Percentiles rank a stretch among this genome's conserved stretches.
Conservation (phyloP, 2,888 invertebrate species). For the Xestia sexstrigata region DNA sequence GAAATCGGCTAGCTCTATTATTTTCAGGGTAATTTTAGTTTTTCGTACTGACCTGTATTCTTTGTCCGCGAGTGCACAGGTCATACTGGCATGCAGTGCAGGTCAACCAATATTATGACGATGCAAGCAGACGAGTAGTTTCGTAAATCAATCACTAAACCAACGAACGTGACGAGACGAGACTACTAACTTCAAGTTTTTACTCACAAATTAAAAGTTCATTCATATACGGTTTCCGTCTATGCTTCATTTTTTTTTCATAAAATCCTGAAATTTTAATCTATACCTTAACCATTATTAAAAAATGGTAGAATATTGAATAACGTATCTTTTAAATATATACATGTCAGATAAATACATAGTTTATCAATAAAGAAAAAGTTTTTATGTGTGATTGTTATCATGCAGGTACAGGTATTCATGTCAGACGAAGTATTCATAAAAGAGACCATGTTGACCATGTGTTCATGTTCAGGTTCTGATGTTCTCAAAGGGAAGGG, state of each 20-base stretch:
- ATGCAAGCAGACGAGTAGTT: conserved; percentile 17
- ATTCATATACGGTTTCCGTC: too few species aligned
- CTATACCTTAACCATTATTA: too few species aligned
- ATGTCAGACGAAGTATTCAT: conserved; percentile 20
- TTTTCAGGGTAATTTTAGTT: not conserved
- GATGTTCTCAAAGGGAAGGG: conserved; percentile 37
- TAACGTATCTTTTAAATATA: too few species aligned
- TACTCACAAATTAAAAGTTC: too few species aligned
- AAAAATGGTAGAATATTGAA: too few species aligned
- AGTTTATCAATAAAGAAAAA: conserved; percentile 2
- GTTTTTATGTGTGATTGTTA: conserved; percentile 20
- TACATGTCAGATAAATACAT: too few species aligned
- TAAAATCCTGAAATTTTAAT: too few species aligned
- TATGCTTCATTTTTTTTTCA: too few species aligned
- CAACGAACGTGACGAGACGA: not conserved
- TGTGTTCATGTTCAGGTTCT: conserved; percentile 16
- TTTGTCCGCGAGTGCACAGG: not conserved
- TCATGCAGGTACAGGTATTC: conserved; percentile 12
- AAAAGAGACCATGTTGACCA: conserved; percentile 27
- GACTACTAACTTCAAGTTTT: too few species aligned
- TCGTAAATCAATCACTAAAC: conserved; percentile 24
- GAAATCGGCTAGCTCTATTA: not conserved
- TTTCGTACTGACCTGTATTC: not conserved
- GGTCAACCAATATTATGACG: conserved; percentile 15
- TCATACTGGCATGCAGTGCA: not conserved